phyloP scores from a whole-genome alignment of 2,113 vertebrate genomes.

The Chaetodon trifascialis region DNA sequence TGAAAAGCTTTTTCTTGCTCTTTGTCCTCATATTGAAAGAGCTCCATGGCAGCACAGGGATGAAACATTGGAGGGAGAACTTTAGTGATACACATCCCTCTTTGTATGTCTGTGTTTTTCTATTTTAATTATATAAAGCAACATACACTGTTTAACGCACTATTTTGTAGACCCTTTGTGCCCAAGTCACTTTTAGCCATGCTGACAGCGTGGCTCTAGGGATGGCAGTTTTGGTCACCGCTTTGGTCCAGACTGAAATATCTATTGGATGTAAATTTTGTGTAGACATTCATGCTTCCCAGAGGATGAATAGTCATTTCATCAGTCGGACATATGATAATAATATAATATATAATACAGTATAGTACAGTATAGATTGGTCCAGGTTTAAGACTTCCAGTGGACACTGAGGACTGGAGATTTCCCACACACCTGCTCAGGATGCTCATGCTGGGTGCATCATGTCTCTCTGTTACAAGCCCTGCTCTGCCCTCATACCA shows the following conservation, averaged over 20 bases:
- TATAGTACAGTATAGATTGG: background rate
- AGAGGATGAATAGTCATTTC: background rate
- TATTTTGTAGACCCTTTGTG: background rate
- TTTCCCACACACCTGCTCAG: conserved; percentile 49
- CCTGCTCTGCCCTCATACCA: conserved; percentile 45
- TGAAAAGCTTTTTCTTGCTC: conserved; percentile 76
- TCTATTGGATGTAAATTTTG: background rate
- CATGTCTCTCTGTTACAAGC: conserved; percentile 62
- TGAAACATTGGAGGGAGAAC: conserved; percentile 26
- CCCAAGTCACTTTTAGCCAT: background rate
- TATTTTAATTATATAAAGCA: conserved; percentile 7
- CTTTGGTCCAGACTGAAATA: background rate
- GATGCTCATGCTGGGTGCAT: conserved; percentile 37
- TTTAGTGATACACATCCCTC: conserved; percentile 29
- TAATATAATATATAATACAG: background rate
- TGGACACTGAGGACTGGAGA: conserved; percentile 4
- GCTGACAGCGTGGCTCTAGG: background rate
- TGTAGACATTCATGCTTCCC: background rate
- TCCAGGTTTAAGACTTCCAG: conserved; percentile 15
- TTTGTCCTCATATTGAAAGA: conserved; percentile 66
- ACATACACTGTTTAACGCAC: background rate
- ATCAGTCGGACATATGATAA: too few species aligned
- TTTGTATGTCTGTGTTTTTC: conserved; percentile 26
- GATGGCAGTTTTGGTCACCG: too few species aligned
- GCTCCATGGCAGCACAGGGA: conserved; percentile 21